These are phyloP conservation scores for Cataglyphis livida DNA, from an alignment of 2,888 invertebrate genomes.

Conservation along the genomic window DNA sequence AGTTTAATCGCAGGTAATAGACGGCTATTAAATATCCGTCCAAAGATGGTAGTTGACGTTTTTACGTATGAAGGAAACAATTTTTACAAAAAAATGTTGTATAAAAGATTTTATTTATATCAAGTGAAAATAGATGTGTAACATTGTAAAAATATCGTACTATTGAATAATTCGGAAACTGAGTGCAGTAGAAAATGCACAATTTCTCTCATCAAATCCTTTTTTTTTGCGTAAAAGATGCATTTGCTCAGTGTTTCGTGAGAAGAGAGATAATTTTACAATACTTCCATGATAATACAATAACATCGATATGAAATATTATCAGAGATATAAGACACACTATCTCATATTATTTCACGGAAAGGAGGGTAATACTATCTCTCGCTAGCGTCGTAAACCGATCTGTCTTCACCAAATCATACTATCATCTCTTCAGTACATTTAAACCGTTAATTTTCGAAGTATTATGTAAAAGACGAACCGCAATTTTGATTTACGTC, in stretches of 20 bases:
- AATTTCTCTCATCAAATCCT: background rate
- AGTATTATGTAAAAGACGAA: background rate
- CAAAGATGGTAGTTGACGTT: background rate
- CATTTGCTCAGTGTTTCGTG: background rate
- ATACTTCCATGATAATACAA: conserved; percentile 16
- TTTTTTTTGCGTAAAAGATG: background rate
- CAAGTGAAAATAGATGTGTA: background rate
- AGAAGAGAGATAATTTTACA: conserved; percentile 3
- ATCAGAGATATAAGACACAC: conserved; percentile 27
- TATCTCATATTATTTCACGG: conserved; percentile 17
- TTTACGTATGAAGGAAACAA: background rate
- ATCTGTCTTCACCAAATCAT: conserved; percentile 30
- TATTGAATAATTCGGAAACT: background rate
- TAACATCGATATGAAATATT: conserved; percentile 29
- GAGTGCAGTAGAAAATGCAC: background rate
- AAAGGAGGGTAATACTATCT: background rate
- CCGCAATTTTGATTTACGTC: conserved; percentile 26
- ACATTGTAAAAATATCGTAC: background rate
- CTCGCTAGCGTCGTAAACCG: conserved; percentile 31
- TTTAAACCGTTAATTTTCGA: conserved; percentile 29
- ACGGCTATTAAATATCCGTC: background rate
- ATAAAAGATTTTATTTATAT: background rate
- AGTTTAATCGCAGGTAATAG: conserved; percentile 19
- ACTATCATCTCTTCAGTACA: conserved; percentile 17
- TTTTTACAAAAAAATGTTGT: background rate